Evolutionary conservation across 2,797 vertebrate species (phyloP).

Genomic region (Callimico goeldii): DNA sequence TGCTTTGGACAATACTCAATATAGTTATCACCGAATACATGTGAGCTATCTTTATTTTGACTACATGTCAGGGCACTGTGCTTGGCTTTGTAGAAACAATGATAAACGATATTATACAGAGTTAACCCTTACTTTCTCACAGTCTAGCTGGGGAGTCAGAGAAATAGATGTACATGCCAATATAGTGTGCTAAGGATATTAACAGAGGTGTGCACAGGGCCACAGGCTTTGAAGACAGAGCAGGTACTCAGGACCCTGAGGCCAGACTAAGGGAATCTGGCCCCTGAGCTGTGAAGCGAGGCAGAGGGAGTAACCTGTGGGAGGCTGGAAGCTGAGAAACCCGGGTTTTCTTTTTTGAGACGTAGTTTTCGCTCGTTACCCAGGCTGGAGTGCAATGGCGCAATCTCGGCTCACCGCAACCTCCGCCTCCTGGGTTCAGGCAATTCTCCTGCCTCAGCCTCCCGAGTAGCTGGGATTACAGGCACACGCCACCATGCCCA

Average conservation of each 20-base stretch:
- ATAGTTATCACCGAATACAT: neutral
- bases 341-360: neutral
- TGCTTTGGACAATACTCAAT: neutral
- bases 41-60: neutral
- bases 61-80: neutral
- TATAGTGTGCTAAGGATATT: neutral
- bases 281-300: neutral
- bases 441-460: too few species aligned
- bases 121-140: neutral
- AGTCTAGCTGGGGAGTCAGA: neutral
- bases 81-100: neutral
- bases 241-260: neutral
- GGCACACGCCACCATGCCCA: too few species aligned
- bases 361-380: too few species aligned
- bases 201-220: neutral
- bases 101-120: neutral
- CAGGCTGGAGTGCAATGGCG: neutral
- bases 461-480: too few species aligned
- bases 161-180: neutral
- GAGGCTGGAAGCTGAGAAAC: neutral
- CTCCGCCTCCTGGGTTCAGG: too few species aligned
- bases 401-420: too few species aligned
- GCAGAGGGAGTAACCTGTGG: neutral
- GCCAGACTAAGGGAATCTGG: neutral
- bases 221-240: neutral